These are phyloP conservation scores for Babylonia areolata DNA, from an alignment of 1,140 invertebrate species.

Conservation along the genomic window DNA sequence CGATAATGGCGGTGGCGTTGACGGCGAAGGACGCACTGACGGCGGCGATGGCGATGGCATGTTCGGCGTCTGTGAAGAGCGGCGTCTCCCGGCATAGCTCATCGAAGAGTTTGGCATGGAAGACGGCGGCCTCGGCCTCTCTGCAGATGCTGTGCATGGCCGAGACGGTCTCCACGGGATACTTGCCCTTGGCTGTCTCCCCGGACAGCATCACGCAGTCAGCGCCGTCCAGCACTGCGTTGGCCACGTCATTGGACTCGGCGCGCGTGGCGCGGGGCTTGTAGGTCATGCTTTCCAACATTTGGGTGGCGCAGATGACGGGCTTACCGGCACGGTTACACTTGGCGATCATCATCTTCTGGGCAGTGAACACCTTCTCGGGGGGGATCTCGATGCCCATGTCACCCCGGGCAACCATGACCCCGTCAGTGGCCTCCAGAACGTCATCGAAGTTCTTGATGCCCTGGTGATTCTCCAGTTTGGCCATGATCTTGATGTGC, in stretches of 20 bases:
- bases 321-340: slow-evolving; percentile 88
- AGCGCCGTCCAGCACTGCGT: slow-evolving; percentile 97
- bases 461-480: slow-evolving; percentile 98
- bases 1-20: slow-evolving; percentile 93
- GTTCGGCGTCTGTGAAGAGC: slow-evolving; percentile 91
- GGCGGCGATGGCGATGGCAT: slow-evolving; percentile 95
- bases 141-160: slow-evolving; percentile 96
- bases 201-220: slow-evolving; percentile 99
- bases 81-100: slow-evolving; percentile 86
- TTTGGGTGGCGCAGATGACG: slow-evolving; percentile 97
- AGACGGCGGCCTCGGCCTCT: slow-evolving; percentile 98
- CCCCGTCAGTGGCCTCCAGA: slow-evolving; percentile 93
- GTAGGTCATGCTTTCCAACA: slow-evolving; percentile 99
- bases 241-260: slow-evolving; percentile 97
- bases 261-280: slow-evolving; percentile 97
- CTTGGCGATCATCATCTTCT: slow-evolving; percentile 96
- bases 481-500: slow-evolving; percentile 96
- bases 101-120: slow-evolving; percentile 93
- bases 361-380: slow-evolving; percentile 98
- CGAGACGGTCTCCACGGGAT: slow-evolving; percentile 86
- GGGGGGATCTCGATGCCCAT: slow-evolving; percentile 97
- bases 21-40: slow-evolving; percentile 96
- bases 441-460: slow-evolving; percentile 96
- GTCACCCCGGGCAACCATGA: slow-evolving; percentile 98
- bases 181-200: slow-evolving; percentile 98